phyloP scores from a whole-genome alignment of 2,113 vertebrate species.

The Oryzias curvinotus region DNA sequence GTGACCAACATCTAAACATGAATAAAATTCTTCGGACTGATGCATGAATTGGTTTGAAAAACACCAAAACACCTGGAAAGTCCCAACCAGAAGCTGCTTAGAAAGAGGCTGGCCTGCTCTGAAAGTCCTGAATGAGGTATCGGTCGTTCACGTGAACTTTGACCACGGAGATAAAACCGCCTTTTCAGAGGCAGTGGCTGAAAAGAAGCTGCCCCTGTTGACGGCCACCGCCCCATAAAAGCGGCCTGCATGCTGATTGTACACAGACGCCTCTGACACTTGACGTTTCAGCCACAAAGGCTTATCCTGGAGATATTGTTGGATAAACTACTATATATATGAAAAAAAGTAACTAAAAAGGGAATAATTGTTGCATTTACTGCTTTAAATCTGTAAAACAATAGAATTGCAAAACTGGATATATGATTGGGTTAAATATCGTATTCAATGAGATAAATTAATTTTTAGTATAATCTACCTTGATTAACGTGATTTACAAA shows the following conservation, averaged over 20 bases:
- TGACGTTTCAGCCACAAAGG: conserved; percentile 2
- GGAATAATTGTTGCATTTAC: too few species aligned
- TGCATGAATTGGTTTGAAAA: background rate
- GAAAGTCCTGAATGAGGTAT: background rate
- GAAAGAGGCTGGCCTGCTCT: background rate
- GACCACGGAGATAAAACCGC: background rate
- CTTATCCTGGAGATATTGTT: background rate
- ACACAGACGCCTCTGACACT: background rate
- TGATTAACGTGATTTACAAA: too few species aligned
- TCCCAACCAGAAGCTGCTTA: background rate
- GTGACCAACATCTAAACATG: background rate
- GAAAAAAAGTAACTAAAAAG: background rate
- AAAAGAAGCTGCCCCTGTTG: background rate
- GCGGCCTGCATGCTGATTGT: background rate
- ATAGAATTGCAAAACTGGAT: too few species aligned
- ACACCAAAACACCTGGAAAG: background rate
- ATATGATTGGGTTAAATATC: too few species aligned
- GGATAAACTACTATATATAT: background rate
- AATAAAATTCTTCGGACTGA: background rate
- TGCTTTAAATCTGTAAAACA: too few species aligned
- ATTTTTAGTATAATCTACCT: too few species aligned
- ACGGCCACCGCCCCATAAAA: background rate
- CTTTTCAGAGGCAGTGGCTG: background rate
- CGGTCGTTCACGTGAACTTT: background rate
- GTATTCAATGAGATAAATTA: too few species aligned